Base-by-base conservation (phyloP, 2,888 invertebrate genomes). In the Resseliella maxima region DNA sequence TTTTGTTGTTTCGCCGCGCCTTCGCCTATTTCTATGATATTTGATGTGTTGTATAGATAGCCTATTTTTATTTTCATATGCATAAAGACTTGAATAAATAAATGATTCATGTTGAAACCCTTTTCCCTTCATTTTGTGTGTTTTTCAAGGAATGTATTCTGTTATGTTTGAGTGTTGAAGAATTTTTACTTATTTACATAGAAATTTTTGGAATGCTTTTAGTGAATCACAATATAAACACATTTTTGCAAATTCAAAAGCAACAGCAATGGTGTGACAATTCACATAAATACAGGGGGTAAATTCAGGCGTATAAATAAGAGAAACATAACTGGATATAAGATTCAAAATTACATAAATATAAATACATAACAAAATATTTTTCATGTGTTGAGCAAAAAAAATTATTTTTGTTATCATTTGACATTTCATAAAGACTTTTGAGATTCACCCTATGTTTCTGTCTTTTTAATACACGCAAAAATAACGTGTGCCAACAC, bases 101-200 rank as follows among this genome's bases (percentile, higher is more conserved):
- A 83, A 83, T 83, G 83, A 83, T 83, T 83, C 38, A 38, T 83
- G 83, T 24, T 83, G n/a, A n/a, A 36, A 83, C n/a, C 38, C 83
- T 38, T 83, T 38, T 72, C 27, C 21, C 36, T 31, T 21, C 35
- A 18, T 35, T 12, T n/a, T 83, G 1, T 83, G 15, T 0, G 31
- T 1, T 72, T 31, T 72, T 35, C 18, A 72, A 31, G 31, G 72
- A 72, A 72, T 72, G 15, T 24, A 38, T n/a, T 5, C n/a, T 1
- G 36, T 21, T 38, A 38, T 12, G 83, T 1, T n/a, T 24, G 24
- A 35, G 35, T 31, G 72, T 72, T 31, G 72, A 35, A 31, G 35
- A 72, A 72, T 72, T 31, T 31, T 31, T 35, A 31, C 31, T 72
- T 72, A 72, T 72, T 72, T 72, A 72, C 72, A 72, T 31, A 72